Evolutionary conservation across 2,888 invertebrate genomes (phyloP), one percentile per base, ranked within the genome.

Genomic region (Protonemura montana): DNA sequence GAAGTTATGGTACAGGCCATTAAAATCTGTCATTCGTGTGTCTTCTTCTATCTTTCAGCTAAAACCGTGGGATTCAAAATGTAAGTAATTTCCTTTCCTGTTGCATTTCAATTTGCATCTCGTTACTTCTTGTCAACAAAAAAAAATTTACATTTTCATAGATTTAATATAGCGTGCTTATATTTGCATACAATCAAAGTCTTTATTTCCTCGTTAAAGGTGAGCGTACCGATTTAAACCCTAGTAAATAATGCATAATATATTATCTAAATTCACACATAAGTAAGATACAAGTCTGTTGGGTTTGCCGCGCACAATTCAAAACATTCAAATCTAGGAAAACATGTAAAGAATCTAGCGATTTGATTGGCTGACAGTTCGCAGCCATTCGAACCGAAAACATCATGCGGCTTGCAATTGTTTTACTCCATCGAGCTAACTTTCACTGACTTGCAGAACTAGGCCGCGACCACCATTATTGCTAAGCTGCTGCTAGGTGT

Each of bases 381-480:
- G 5, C 13, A 81, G 27, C 26, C 3, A 81, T 2, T n/a, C 81
- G 30, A 28, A 5, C 28, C 81, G 21, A 81, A 81, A 81, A 81
- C 81, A 81, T 81, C 30, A 29, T 16, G 30, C 26, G n/a, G n/a
- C n/a, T n/a, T 16, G 10, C n/a, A 29, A 81, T 6, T 81, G 81
- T 81, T 81, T 81, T 81, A 81, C 81, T 59, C 29, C 16, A 30
- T 81, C 28, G 13, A 81, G 1, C 59, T 13, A 59, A 59, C 81
- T 81, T 81, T 81, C 81, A 81, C 81, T 81, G 2, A 5, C 6
- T 29, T 81, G 59, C 59, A 59, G 59, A 81, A 81, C 28, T 81
- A 81, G 81, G 81, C 81, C 81, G 30, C 0, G 30, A 80, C 80
- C 29, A 28, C 28, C 81, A 28, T 81, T 26, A 78, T 26, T 26